Evolutionary conservation across 2,888 invertebrate genomes (phyloP), one percentile per base, ranked within the genome.

Genomic region (Rhingia rostrata): DNA sequence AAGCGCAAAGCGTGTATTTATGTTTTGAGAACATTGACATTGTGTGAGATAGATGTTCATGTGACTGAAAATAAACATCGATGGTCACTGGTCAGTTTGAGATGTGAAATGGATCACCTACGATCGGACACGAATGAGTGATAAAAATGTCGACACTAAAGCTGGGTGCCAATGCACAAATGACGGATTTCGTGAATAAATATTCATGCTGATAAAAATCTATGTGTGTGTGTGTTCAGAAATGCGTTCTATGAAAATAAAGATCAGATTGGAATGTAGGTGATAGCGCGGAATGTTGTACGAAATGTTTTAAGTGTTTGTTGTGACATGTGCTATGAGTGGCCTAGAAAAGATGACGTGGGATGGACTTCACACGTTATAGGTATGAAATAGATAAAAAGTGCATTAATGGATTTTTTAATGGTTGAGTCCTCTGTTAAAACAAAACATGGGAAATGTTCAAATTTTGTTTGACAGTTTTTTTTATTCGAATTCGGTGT

Each of bases 1-100:
- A 33, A 9, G 41, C 22, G 7, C 58, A 10, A 10, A 12, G 69
- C 30, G 47, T 33, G 69, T 43, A 58, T 69, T 75, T 64, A 82
- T 82, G 82, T 77, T 82, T 72, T 61, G 47, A 67, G 82, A 82
- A 82, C 82, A 82, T 82, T 82, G 82, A 82, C 82, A 82, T 82
- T 82, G 82, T 72, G 47, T 49, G 43, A 12, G 49, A 49, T 9
- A 43, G 70, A 14, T 33, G 43, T 33, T 54, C 37, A 22, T 14
- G 43, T 37, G 47, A n/a, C 22, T 37, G 37, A 49, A 49, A 49
- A 49, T 33, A 63, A 37, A 37, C 35, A 37, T n/a, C 30, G 47
- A 37, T 30, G 30, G 35, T 63, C 35, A 35, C 22, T 30, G 30
- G 35, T 63, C 35, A 35, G 14, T 63, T 63, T 37, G 22, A 30